Evolutionary conservation across 2,113 vertebrate genomes (phyloP), one percentile per base, ranked within the genome.

Genomic region (Struthidea cinerea): DNA sequence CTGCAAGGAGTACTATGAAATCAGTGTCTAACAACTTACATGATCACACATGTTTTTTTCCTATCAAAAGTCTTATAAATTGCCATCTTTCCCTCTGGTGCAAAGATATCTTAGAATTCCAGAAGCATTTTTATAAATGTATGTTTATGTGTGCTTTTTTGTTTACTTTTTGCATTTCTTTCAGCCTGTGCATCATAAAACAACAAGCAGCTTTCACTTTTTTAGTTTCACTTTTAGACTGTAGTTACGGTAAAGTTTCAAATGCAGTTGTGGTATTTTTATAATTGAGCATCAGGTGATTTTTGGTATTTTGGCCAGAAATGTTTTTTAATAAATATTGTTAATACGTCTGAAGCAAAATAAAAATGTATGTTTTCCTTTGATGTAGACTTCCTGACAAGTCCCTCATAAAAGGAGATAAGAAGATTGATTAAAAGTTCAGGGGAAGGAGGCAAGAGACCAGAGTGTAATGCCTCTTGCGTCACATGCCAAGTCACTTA

Each of bases 201-300:
- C 71, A 93, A 30, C 50, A 96, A 71, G 83, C 37, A 96, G 94
- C 94, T 96, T 94, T 97, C 94, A 96, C 92, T 94, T 96, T 96
- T 95, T 96, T 97, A 89, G 95, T 97, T 97, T 97, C 93, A 92
- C 90, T 97, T 97, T 96, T 92, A 95, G 80, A 39, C 74, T 94
- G 41, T 75, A 94, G 76, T 89, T 95, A 71, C 77, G 57, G 75
- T 78, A 94, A 85, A 81, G 88, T 95, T 95, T 97, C 93, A 96
- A 93, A 84, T 61, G 88, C 69, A 92, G 57, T 49, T 78, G 65
- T 82, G 77, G 60, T 68, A 57, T 81, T 81, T 96, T 96, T 92
- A 61, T 82, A 65, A 75, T 61, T 90, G 65, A 93, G 82, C 75
- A 89, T 86, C 7, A 57, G 35, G 53, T 33, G 7, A 3, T 39